These are phyloP conservation scores for Nannospalax galili DNA, from an alignment of 2,113 vertebrate species.

Conservation along the genomic window DNA sequence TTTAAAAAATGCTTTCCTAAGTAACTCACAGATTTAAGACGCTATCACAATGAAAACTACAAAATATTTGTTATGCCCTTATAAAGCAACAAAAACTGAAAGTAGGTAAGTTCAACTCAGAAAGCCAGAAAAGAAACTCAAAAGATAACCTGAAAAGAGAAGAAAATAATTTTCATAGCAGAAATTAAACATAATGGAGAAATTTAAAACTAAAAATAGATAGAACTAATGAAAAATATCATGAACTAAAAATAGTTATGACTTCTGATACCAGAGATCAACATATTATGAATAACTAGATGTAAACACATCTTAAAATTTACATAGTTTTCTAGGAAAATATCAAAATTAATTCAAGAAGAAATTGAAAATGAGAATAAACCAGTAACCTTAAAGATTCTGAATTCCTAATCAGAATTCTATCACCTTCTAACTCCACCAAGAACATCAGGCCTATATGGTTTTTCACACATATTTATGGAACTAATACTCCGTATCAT, in stretches of 20 bases:
- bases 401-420: constrained; percentile 17
- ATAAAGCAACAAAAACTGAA: not conserved
- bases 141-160: constrained; percentile 48
- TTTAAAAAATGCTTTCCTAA: not conserved
- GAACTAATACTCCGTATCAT: not conserved
- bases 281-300: not conserved
- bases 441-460: not conserved
- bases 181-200: constrained; percentile 19
- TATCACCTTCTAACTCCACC: not conserved
- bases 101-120: constrained; percentile 9
- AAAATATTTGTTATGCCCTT: constrained; percentile 15
- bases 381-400: constrained; percentile 33
- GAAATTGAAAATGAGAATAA: constrained; percentile 47
- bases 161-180: constrained; percentile 40
- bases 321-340: constrained; percentile 31
- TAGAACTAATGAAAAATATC: not conserved
- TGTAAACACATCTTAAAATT: constrained; percentile 26
- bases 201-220: too few relatives aligned
- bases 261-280: not conserved
- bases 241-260: not conserved
- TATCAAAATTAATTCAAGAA: constrained; percentile 52
- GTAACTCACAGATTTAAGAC: constrained; percentile 38
- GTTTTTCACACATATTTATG: not conserved
- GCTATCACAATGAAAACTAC: constrained; percentile 35
- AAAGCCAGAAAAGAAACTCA: constrained; percentile 3